Evolutionary conservation across 2,113 vertebrate genomes (phyloP).

Genomic region (Tringa solitaria): DNA sequence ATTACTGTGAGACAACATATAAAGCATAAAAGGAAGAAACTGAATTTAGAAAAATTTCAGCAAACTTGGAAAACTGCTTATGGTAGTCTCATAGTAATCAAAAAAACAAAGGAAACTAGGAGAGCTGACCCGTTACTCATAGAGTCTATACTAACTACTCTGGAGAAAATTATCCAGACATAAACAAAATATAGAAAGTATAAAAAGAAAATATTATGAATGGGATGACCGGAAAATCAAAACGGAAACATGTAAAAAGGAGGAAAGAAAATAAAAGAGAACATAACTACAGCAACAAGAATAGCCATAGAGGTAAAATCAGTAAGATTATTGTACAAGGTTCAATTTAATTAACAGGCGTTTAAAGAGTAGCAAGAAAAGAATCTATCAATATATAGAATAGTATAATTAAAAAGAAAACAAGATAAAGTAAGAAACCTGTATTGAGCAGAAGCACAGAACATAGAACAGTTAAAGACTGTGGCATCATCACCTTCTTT

Average conservation of each 20-base stretch:
- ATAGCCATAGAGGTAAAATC: not conserved
- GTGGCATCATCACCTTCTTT: not conserved
- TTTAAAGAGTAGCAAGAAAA: not conserved
- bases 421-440: not conserved
- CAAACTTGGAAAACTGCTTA: not conserved
- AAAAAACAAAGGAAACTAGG: not conserved
- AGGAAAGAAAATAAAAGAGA: not conserved
- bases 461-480: not conserved
- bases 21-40: not conserved
- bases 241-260: not conserved
- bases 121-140: not conserved
- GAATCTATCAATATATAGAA: not conserved
- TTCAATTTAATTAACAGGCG: not conserved
- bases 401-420: not conserved
- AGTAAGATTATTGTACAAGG: not conserved
- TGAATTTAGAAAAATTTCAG: not conserved
- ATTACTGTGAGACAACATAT: not conserved
- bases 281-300: not conserved
- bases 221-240: not conserved
- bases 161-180: not conserved
- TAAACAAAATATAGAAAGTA: not conserved
- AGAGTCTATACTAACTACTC: not conserved
- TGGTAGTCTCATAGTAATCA: not conserved
- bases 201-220: not conserved
- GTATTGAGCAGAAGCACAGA: not conserved